phyloP scores from a whole-genome alignment of 2,113 vertebrate genomes.

The Campylomormyrus numenius region DNA sequence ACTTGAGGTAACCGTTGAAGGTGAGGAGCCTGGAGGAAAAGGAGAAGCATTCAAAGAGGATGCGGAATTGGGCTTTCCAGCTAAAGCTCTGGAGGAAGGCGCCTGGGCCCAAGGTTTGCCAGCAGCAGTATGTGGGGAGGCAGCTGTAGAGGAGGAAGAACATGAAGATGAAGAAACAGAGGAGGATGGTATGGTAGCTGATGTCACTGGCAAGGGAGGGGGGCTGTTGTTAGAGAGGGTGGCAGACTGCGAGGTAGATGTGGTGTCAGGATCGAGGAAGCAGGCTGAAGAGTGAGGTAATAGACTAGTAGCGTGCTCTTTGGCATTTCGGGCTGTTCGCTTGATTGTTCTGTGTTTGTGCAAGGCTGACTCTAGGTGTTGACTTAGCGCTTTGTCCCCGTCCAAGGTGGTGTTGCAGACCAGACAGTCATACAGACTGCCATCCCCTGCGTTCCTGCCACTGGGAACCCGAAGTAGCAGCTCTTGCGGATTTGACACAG shows the following conservation, averaged over 20 bases:
- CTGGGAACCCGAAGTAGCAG: conserved; percentile 94
- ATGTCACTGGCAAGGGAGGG: conserved; percentile 65
- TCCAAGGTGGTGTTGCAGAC: conserved; percentile 94
- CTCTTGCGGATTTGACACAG: conserved; percentile 95
- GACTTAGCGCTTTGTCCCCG: conserved; percentile 96
- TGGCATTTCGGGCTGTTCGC: conserved; percentile 99
- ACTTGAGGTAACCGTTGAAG: conserved; percentile 89
- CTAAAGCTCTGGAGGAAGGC: conserved; percentile 56
- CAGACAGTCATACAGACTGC: conserved; percentile 89
- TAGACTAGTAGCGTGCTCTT: conserved; percentile 99
- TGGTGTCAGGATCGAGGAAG: conserved; percentile 98
- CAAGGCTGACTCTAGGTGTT: conserved; percentile 99
- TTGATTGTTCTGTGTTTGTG: conserved; percentile 99
- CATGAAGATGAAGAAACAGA: conserved; percentile 21
- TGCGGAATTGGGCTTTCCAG: conserved; percentile 54
- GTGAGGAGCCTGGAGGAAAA: conserved; percentile 73
- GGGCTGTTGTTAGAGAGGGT: conserved; percentile 90
- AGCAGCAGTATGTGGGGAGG: conserved; percentile 48
- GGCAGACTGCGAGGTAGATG: conserved; percentile 99
- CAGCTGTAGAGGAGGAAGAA: conserved; percentile 42
- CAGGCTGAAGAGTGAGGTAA: conserved; percentile 99
- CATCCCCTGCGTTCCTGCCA: conserved; percentile 62
- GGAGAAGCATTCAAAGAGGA: conserved; percentile 52
- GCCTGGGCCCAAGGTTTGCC: conserved; percentile 62
- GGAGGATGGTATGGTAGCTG: conserved; percentile 50